phyloP scores from a whole-genome alignment of 2,113 vertebrate genomes.

The Xiphophorus maculatus region DNA sequence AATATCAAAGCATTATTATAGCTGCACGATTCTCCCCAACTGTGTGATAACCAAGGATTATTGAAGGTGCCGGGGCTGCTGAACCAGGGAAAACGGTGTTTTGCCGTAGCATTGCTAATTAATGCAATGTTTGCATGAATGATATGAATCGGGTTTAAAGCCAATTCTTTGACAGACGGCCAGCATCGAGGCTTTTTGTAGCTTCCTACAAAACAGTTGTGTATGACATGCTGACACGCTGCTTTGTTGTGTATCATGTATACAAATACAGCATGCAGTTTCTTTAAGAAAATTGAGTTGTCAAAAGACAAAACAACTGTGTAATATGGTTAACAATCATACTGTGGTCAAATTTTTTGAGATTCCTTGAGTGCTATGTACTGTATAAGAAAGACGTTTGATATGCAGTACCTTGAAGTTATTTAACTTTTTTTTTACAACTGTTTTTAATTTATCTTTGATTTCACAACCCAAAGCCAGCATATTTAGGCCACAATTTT shows the following conservation, averaged over 20 bases:
- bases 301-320: background rate
- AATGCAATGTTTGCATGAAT: constrained; percentile 51
- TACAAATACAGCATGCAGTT: constrained; percentile 1
- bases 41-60: constrained; percentile 72
- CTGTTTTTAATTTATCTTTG: background rate
- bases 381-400: background rate
- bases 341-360: background rate
- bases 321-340: background rate
- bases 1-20: constrained; percentile 70
- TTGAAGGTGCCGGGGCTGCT: constrained; percentile 56
- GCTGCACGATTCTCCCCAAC: constrained; percentile 56
- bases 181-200: constrained; percentile 15
- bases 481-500: background rate
- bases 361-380: background rate
- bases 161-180: constrained; percentile 51
- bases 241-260: background rate
- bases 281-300: background rate
- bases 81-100: constrained; percentile 56
- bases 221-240: background rate
- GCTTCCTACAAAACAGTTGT: constrained; percentile 1
- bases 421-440: background rate
- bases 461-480: background rate
- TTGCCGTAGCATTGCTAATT: constrained; percentile 66
- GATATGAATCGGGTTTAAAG: constrained; percentile 53
- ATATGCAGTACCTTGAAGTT: background rate